phyloP scores from a whole-genome alignment of 2,888 invertebrate species.

The Drosophila kokeensis region DNA sequence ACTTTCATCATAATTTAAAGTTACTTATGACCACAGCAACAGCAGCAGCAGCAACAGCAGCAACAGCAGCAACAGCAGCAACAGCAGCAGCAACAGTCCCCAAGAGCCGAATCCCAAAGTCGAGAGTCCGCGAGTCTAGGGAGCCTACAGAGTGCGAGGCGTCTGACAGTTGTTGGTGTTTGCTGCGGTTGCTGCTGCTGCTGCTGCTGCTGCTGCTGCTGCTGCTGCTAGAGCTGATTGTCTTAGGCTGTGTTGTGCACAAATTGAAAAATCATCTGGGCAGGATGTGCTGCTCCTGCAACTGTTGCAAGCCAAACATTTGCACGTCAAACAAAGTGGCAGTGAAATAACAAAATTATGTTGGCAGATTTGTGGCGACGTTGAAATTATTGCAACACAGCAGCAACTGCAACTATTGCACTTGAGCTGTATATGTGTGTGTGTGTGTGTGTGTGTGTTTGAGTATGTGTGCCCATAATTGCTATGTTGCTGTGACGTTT shows the following conservation, averaged over 20 bases:
- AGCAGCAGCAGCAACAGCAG: constrained; percentile 5
- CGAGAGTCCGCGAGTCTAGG: constrained; percentile 13
- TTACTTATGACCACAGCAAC: constrained; percentile 72
- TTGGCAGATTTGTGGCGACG: constrained; percentile 79
- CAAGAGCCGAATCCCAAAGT: constrained; percentile 20
- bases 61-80: constrained; percentile 4
- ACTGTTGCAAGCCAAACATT: constrained; percentile 67
- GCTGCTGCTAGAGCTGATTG: constrained; percentile 62
- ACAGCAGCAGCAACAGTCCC: neutral
- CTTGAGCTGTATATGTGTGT: constrained; percentile 37
- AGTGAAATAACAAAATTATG: constrained; percentile 81
- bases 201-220: constrained; percentile 55
- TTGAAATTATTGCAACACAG: constrained; percentile 70
- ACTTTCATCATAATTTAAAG: constrained; percentile 83
- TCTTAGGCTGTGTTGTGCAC: constrained; percentile 58
- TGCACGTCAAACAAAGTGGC: constrained; percentile 80
- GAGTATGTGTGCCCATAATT: constrained; percentile 54
- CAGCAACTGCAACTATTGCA: constrained; percentile 30
- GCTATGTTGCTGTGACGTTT: constrained; percentile 69
- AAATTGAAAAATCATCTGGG: constrained; percentile 81
- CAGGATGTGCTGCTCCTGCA: constrained; percentile 53
- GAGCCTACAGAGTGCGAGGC: neutral
- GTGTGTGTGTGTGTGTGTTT: constrained; percentile 22
- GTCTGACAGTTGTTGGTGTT: constrained; percentile 12
- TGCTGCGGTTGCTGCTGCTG: constrained; percentile 41